Base-by-base conservation (phyloP, 2,888 invertebrate species). In the Osmoderma eremita region DNA sequence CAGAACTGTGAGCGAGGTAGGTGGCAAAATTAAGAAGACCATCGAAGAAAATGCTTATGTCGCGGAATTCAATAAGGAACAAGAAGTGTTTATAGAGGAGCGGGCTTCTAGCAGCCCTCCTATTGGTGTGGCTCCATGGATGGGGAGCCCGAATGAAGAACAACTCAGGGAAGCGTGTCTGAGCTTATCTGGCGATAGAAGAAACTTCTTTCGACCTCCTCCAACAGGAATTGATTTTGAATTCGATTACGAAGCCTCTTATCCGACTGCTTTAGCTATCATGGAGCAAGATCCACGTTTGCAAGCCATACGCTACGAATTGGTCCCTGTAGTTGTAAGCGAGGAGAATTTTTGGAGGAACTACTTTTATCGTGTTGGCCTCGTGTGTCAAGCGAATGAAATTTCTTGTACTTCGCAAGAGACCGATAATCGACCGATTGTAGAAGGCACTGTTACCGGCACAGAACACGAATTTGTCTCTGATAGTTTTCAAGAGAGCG, bases 261-360 rank as follows among this genome's bases (percentile, higher is more conserved):
- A 93, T 83, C 97, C 97, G 48, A 89, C 97, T 79, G 98, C 98
- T 70, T 90, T 94, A 85, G 93, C 95, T 76, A 95, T 97, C 78
- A 91, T 99, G 85, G 91, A 93, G 75, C 93, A 97, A 81, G 98
- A 99, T 84, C 91, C 94, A 70, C 95, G 97, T 84, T 89, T 99
- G 78, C 94, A 97, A 84, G 94, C 95, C 85, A 98, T 98, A 96
- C 92, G 99, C 84, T 99, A 98, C 86, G 96, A 98, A 83, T 90
- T 99, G 80, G 99, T 99, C 81, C 99, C 99, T 78, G 99, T 98
- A 92, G 91, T 95, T 97, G 94, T 96, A 82, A 93, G 91, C 78
- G 99, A 99, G 87, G 97, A 98, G 84, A 93, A 93, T 81, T 99
- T 99, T 86, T 99, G 99, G 99, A 90, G 97, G 81, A 99, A 99